Base-by-base conservation (phyloP, 1,140 invertebrate genomes). In the Homalodisca vitripennis region DNA sequence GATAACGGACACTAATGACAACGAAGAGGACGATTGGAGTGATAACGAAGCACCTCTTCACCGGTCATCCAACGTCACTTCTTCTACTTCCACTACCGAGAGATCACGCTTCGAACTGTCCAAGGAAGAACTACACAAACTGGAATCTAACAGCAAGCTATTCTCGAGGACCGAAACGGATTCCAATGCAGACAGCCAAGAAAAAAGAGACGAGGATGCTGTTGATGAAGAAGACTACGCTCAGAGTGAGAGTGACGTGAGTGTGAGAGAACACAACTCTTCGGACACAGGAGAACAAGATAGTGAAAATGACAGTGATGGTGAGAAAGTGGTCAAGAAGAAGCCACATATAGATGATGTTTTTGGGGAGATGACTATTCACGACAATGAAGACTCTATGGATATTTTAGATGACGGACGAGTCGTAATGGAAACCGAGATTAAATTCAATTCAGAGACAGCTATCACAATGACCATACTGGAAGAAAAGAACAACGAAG, bases 381-480 rank as follows among this genome's bases (percentile, higher is more conserved):
- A 32, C 24, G 47, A 46, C 20, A 29, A 31, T 14, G 29, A 68
- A 46, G 3, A 10, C 3, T 27, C 13, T 26, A 31, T 60, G 31
- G 31, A 68, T 0, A 0, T 30, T 10, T 6, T 67, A 2, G 68
- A 65, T 74, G 1, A 73, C 75, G 1, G 75, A 76, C 3, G 88
- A 79, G 84, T 92, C 0, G 88, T 92, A 46, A 82, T 92, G 67
- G 90, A 92, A 80, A 92, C 90, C 0, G 90, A 92, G 82, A 90
- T 92, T 20, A 88, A 91, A 74, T 87, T 92, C 64, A 85, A 89
- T 72, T 85, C 89, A 13, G 88, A 91, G 64, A 89, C 88, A 0
- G 88, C 88, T 0, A 88, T 92, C 12, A 92, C 89, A 0, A 92
- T 92, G 89, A 89, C 90, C 1, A 89, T 92, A 67, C 77, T 92